Percentiles rank a stretch among this genome's conserved stretches.
These are phyloP conservation scores for Brotula barbata DNA, from an alignment of 2,797 vertebrate species.

Conservation along the genomic window DNA sequence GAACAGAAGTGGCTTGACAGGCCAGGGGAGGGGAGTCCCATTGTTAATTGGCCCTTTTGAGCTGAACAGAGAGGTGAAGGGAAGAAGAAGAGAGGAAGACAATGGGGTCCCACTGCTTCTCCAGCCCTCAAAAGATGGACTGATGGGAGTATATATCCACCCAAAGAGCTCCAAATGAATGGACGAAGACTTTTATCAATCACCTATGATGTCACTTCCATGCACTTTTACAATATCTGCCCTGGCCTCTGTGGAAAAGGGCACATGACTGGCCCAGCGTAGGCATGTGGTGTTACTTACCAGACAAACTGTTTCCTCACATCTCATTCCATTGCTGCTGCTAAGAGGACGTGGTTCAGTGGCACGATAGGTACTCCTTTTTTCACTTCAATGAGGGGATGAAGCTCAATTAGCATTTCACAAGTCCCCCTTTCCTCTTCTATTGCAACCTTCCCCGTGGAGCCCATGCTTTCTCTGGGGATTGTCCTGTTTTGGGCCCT, in stretches of 20 bases:
- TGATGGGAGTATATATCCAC: slow-evolving; percentile 56
- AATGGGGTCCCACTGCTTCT: slow-evolving; percentile 81
- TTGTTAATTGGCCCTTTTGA: slow-evolving; percentile 91
- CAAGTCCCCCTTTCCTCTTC: slow-evolving; percentile 85
- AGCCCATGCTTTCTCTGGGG: slow-evolving; percentile 87
- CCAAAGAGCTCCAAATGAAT: slow-evolving; percentile 48
- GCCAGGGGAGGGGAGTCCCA: slow-evolving; percentile 79
- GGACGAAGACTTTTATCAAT: slow-evolving; percentile 56
- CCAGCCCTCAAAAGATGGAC: slow-evolving; percentile 57
- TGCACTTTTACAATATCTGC: neutral
- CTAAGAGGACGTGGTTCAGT: slow-evolving; percentile 65
- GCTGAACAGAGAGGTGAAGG: slow-evolving; percentile 85
- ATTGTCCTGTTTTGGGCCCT: slow-evolving; percentile 96
- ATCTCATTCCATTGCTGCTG: slow-evolving; percentile 75
- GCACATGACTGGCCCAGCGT: slow-evolving; percentile 22
- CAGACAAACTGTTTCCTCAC: slow-evolving; percentile 70
- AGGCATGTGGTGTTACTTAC: slow-evolving; percentile 64
- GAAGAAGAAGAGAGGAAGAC: slow-evolving; percentile 79
- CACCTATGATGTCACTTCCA: slow-evolving; percentile 50
- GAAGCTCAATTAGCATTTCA: slow-evolving; percentile 91
- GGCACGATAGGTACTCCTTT: slow-evolving; percentile 77
- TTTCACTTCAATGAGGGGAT: slow-evolving; percentile 84
- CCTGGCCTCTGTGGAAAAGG: neutral
- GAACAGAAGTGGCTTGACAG: slow-evolving; percentile 77
- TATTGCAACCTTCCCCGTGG: slow-evolving; percentile 88